A percentile compares a stretch with the other conserved stretches of the same genome.
Evolutionary conservation across 1,140 invertebrate genomes (phyloP).

Genomic region (Stenopsyche tienmushanensis): DNA sequence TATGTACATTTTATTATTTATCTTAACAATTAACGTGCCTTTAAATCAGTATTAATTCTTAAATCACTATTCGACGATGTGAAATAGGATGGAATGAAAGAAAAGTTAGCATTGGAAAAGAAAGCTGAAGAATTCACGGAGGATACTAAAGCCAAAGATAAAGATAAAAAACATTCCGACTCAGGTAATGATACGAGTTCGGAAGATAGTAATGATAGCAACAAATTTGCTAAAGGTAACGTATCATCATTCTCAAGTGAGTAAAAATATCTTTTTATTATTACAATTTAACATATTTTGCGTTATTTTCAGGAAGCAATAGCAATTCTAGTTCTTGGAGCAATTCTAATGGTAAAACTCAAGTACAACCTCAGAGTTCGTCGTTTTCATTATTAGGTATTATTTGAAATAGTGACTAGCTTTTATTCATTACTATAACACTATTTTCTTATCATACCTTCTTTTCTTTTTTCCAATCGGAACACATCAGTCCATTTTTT

Average conservation of each 20-base stretch:
- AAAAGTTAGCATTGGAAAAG: constrained; percentile 72
- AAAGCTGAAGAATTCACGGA: constrained; percentile 61
- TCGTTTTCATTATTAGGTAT: constrained; percentile 57
- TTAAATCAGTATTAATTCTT: too few relatives aligned
- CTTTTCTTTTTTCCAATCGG: too few relatives aligned
- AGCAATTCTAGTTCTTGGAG: constrained; percentile 42
- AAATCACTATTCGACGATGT: too few relatives aligned
- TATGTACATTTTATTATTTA: constrained; percentile 47
- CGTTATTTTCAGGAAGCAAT: constrained; percentile 45
- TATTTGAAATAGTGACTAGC: not conserved
- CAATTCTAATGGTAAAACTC: constrained; percentile 45
- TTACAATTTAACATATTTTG: not conserved
- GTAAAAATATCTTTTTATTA: too few relatives aligned
- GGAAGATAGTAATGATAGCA: constrained; percentile 90
- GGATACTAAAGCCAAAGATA: constrained; percentile 50
- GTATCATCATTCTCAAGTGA: too few relatives aligned
- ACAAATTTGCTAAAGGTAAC: constrained; percentile 57
- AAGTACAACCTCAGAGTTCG: constrained; percentile 41
- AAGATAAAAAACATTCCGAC: constrained; percentile 68
- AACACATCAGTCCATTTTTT: not conserved
- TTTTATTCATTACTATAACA: too few relatives aligned
- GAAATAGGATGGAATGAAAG: constrained; percentile 75
- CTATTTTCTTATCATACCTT: too few relatives aligned
- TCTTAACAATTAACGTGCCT: not conserved
- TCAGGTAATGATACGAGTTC: constrained; percentile 91